Evolutionary conservation across 2,113 vertebrate genomes (phyloP), one percentile per base, ranked within the genome.

Genomic region (Bujurquina vittata): DNA sequence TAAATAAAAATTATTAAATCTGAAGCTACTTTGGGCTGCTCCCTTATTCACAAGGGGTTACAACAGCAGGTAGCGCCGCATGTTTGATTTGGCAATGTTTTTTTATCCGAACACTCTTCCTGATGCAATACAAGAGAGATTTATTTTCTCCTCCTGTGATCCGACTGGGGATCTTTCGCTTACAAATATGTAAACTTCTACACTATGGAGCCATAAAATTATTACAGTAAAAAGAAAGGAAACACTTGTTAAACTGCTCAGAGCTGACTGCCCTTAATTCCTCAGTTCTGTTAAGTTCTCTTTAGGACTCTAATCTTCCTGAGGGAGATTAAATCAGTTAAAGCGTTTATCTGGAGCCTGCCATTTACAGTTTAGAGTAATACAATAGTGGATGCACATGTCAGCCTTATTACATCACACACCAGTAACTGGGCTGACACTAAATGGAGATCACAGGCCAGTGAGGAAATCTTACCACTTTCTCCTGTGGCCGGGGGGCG

Each of bases 381-480:
- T 7, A 40, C 14, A 75, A 43, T 23, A 37, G 72, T 22, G 29
- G 55, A 23, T 46, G 17, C 1, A 11, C 63, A 10, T 1, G 4
- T 35, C 37, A 49, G 22, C 31, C 46, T 73, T 60, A 78, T 81
- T 77, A 81, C 43, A 59, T 79, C 72, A 87, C 65, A 76, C 15
- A 77, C 46, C 35, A 62, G n/a, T 14, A 65, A 18, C 26, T 26
- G 4, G 12, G 52, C 35, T 12, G 10, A 63, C 69, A n/a, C 29
- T 55, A 26, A 75, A 26, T 1, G 2, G 33, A 61, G 73, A 20
- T 62, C 17, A 35, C 10, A 49, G 40, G 12, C 35, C 43, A 55
- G 10, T 75, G 57, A 43, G 6, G 15, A 7, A 6, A 12, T 37
- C 4, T 1, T 89, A 98, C 98, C 97, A 94, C 96, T 97, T 18